phyloP scores from a whole-genome alignment of 2,113 vertebrate species.

The Gasterosteus aculeatus region DNA sequence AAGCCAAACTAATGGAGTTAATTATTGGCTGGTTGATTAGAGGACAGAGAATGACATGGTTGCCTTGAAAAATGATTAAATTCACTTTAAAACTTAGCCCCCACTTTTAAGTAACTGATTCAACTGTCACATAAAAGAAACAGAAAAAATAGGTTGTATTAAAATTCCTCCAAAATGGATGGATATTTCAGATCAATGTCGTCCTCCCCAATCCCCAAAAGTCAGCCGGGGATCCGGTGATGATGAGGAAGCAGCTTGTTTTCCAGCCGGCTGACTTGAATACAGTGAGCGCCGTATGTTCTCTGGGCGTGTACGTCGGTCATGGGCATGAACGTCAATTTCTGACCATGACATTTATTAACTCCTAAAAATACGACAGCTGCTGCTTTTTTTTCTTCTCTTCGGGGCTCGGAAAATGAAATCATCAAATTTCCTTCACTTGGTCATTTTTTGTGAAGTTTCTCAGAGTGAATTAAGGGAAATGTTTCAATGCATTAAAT shows the following conservation, averaged over 20 bases:
- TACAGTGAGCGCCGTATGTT: constrained; percentile 62
- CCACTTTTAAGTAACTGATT: background rate
- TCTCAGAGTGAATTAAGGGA: constrained; percentile 71
- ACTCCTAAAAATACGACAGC: constrained; percentile 71
- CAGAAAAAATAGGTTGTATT: background rate
- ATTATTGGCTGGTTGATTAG: constrained; percentile 41
- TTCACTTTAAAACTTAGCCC: background rate
- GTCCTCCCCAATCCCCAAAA: background rate
- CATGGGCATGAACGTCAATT: constrained; percentile 71
- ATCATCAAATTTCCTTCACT: constrained; percentile 76
- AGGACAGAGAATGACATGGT: constrained; percentile 30
- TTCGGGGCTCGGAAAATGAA: constrained; percentile 77
- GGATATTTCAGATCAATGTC: background rate
- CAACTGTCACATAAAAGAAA: background rate
- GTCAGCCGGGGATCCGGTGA: constrained; percentile 4
- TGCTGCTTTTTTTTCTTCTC: constrained; percentile 14
- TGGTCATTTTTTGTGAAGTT: constrained; percentile 53
- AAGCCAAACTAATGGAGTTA: constrained; percentile 24
- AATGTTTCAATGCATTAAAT: constrained; percentile 73
- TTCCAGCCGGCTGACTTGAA: constrained; percentile 23
- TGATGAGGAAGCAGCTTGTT: constrained; percentile 41
- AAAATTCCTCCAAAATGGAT: background rate
- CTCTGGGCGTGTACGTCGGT: constrained; percentile 58
- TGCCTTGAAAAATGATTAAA: background rate
- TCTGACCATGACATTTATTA: constrained; percentile 77